Evolutionary conservation across 2,797 vertebrate genomes (phyloP).

Genomic region (Melanotaenia boesemani): DNA sequence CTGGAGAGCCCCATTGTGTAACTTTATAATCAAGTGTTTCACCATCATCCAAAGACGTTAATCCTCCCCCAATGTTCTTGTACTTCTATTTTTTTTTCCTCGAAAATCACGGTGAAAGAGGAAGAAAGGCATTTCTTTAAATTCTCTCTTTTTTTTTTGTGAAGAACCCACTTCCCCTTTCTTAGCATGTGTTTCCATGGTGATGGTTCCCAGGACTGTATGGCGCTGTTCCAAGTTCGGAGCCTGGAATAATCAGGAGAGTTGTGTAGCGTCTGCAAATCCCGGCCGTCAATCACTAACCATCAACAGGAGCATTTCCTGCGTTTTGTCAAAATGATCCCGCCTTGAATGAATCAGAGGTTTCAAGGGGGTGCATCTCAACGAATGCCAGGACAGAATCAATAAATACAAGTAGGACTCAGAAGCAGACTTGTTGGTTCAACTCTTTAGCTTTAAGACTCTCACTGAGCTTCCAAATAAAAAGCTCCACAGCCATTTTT

Average conservation of each 20-base stretch:
- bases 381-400: slow-evolving; percentile 70
- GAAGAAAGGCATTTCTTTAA: slow-evolving; percentile 49
- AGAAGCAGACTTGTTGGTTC: slow-evolving; percentile 62
- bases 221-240: slow-evolving; percentile 45
- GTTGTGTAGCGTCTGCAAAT: slow-evolving; percentile 60
- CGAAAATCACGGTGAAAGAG: slow-evolving; percentile 76
- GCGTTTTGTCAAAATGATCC: slow-evolving; percentile 55
- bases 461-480: slow-evolving; percentile 63
- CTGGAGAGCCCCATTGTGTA: slow-evolving; percentile 71
- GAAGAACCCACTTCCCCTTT: slow-evolving; percentile 51
- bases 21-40: slow-evolving; percentile 74
- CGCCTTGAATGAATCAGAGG: slow-evolving; percentile 77
- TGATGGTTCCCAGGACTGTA: slow-evolving; percentile 67
- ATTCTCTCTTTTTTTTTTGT: slow-evolving; percentile 22
- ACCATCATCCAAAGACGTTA: slow-evolving; percentile 67
- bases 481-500: slow-evolving; percentile 73
- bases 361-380: slow-evolving; percentile 65
- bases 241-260: slow-evolving; percentile 71
- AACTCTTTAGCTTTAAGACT: slow-evolving; percentile 73
- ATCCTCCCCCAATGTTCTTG: slow-evolving; percentile 35
- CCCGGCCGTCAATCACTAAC: slow-evolving; percentile 71
- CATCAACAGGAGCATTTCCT: slow-evolving; percentile 55
- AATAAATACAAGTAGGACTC: slow-evolving; percentile 65
- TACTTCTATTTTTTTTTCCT: slow-evolving; percentile 63
- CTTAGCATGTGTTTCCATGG: slow-evolving; percentile 76